Evolutionary conservation across 2,888 invertebrate genomes (phyloP), one percentile per base, ranked within the genome.

Genomic region (Neoscelio sp.): DNA sequence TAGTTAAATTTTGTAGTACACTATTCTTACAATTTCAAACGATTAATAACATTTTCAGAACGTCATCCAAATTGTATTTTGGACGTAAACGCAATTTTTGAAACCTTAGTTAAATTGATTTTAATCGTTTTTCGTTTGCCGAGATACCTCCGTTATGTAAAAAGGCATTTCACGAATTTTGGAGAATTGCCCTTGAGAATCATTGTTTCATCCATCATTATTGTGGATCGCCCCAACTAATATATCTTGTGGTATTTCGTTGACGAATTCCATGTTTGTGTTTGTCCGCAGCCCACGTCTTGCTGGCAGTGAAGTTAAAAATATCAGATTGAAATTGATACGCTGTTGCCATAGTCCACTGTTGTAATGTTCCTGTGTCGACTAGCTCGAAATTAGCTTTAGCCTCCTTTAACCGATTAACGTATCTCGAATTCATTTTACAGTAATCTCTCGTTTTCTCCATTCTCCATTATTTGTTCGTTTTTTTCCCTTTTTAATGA

Each of bases 301-400:
- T 44, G 65, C 60, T 77, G 64, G 82, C 79, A 52, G 67, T 58
- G 67, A 80, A 79, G 74, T 76, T 67, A 79, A 82, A 80, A 68
- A 67, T 74, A 67, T 70, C 74, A 44, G 77, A 75, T 75, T 68
- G 77, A 56, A 80, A 80, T 67, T 80, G 80, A 71, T 70, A 76
- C 68, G 74, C 48, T 68, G 80, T 77, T 38, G 68, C 79, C 79
- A 73, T 80, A 48, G 77, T 78, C 73, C 77, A 80, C 67, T 79
- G 64, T 64, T 79, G 79, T 60, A 80, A 64, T 33, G 65, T 70
- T 76, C 71, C 71, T 58, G 75, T 74, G 35, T 33, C 68, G 44
- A 79, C 56, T 12, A 54, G 50, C 56, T 73, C 73, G 68, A 67
- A 74, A 65, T 75, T 62, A 50, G 71, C 50, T 54, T 58, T 46